Evolutionary conservation across 2,888 invertebrate species (phyloP), one percentile per base, ranked within the genome.

Genomic region (Sinotaia quadrata): DNA sequence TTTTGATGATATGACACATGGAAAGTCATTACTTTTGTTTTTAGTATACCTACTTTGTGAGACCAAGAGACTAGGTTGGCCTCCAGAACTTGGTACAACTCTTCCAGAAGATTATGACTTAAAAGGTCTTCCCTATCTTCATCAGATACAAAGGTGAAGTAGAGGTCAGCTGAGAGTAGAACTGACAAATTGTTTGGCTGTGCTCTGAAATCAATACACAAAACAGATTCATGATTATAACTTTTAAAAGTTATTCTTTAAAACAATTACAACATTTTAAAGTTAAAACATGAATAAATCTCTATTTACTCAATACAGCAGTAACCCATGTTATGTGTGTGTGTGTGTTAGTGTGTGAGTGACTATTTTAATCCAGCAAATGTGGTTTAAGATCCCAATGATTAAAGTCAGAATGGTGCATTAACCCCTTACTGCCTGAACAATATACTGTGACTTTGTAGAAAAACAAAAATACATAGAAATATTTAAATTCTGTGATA

Each of bases 21-120:
- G n/a, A n/a, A n/a, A n/a, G n/a, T n/a, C n/a, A n/a, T n/a, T n/a
- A n/a, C n/a, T n/a, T n/a, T n/a, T n/a, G n/a, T n/a, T n/a, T n/a
- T n/a, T n/a, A n/a, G n/a, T n/a, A n/a, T n/a, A n/a, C n/a, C 27
- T 21, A 73, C 72, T 66, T 88, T 93, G 78, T 92, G 91, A 83
- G 91, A 92, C 12, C 93, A 93, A 0, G 93, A 93, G 31, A 91
- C 90, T 2, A 94, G 89, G 84, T 94, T 93, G 1, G 84, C 81
- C 65, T 91, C 90, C n/a, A 94, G 84, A 74, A 86, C 85, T 0
- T 88, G 88, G 84, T 92, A 91, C 1, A 92, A 83, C 74, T 91
- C 69, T 31, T 72, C 34, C n/a, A 85, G 75, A 1, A 61, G 68
- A 7, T 78, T 75, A 81, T 68, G 68, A 37, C 76, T 76, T 29